These are phyloP conservation scores for Cheirogaleus major DNA, from an alignment of 2,797 vertebrate genomes.

Conservation along the genomic window DNA sequence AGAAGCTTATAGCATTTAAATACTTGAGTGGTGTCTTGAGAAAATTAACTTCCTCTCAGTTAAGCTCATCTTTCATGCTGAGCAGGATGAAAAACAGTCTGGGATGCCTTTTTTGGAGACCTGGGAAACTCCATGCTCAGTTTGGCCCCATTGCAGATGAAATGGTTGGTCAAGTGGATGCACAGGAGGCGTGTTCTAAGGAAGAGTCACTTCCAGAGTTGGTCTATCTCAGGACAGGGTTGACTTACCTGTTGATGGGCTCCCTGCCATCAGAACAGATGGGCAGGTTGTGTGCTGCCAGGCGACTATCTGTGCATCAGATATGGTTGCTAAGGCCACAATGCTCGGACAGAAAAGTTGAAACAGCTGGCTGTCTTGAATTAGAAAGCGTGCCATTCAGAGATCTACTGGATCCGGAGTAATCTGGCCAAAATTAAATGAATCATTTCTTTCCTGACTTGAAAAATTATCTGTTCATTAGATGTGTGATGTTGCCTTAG, in stretches of 20 bases:
- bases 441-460: constrained; percentile 18
- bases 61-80: neutral
- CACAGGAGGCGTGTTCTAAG: neutral
- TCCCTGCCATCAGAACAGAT: constrained; percentile 32
- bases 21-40: neutral
- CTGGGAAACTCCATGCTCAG: neutral
- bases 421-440: constrained; percentile 7
- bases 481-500: neutral
- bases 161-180: neutral
- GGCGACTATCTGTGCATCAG: constrained; percentile 42
- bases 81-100: neutral
- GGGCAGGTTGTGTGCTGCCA: neutral
- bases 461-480: neutral
- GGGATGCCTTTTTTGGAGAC: neutral
- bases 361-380: constrained; percentile 60
- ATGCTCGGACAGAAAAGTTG: neutral
- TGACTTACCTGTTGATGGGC: constrained; percentile 20
- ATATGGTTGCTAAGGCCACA: neutral
- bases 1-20: constrained; percentile 24
- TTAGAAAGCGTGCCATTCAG: accelerated
- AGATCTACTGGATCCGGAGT: accelerated
- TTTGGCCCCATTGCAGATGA: neutral
- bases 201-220: neutral
- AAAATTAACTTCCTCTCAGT: neutral
- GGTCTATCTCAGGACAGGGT: neutral